phyloP scores from a whole-genome alignment of 37 sponge, comb jelly and placozoan species.

The Hexactinellida sp. region DNA sequence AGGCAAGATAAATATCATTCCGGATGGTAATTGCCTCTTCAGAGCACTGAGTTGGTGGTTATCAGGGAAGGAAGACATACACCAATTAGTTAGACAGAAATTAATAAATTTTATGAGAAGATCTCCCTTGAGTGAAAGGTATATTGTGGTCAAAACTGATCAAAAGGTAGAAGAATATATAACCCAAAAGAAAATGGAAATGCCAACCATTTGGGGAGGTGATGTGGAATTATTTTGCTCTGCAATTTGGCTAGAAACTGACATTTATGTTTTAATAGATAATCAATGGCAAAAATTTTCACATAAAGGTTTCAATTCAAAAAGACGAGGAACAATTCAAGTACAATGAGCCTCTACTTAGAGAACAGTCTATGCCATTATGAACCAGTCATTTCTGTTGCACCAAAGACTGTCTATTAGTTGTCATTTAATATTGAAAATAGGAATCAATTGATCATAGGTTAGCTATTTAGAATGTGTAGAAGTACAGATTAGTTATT shows the following conservation, averaged over 20 bases:
- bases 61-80: not conserved
- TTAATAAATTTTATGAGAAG: not conserved
- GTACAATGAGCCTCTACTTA: not conserved
- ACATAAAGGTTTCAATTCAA: not conserved
- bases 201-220: not conserved
- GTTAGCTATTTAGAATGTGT: no score
- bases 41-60: not conserved
- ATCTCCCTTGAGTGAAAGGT: not conserved
- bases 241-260: not conserved
- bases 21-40: not conserved
- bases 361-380: no score
- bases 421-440: no score
- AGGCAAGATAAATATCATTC: not conserved
- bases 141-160: not conserved
- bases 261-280: not conserved
- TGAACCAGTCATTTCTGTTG: no score
- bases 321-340: not conserved
- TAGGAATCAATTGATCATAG: no score
- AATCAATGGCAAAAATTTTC: not conserved
- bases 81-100: not conserved
- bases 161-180: not conserved
- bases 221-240: not conserved
- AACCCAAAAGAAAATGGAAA: not conserved
- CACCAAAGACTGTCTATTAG: not conserved
- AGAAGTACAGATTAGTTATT: no score